These are phyloP conservation scores for Nestor notabilis DNA, from an alignment of 2,113 vertebrate species.

Conservation along the genomic window DNA sequence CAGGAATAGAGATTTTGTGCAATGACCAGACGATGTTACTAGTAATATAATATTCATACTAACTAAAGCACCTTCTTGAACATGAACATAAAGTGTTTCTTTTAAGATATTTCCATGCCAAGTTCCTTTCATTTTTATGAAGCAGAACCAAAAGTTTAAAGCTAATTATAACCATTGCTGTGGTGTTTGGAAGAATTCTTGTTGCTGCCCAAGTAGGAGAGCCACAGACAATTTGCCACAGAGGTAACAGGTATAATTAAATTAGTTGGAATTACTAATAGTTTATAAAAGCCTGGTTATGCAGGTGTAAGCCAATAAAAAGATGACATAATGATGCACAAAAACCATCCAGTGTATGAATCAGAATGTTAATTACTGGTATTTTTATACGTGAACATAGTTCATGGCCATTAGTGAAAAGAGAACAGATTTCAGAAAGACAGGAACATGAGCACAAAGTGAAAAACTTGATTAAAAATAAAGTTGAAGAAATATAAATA, in stretches of 20 bases:
- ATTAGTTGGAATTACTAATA: neutral
- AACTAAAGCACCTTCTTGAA: neutral
- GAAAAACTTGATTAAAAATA: neutral
- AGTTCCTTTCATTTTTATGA: neutral
- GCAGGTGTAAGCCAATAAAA: neutral
- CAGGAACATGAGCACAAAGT: neutral
- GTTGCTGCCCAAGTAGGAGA: neutral
- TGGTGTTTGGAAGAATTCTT: neutral
- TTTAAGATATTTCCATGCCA: neutral
- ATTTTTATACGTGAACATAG: neutral
- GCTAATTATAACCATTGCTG: neutral
- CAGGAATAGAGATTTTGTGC: neutral
- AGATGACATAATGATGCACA: neutral
- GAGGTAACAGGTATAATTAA: neutral
- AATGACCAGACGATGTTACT: neutral
- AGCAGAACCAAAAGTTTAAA: neutral
- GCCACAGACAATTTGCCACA: neutral
- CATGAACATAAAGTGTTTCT: neutral
- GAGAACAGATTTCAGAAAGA: neutral
- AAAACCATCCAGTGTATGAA: neutral
- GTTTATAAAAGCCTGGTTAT: neutral
- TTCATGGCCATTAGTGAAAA: neutral
- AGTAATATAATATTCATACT: neutral
- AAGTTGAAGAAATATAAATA: neutral
- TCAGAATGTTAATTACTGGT: neutral